Conservation (phyloP, 2,113 vertebrate genomes). For the Calonectris borealis region DNA sequence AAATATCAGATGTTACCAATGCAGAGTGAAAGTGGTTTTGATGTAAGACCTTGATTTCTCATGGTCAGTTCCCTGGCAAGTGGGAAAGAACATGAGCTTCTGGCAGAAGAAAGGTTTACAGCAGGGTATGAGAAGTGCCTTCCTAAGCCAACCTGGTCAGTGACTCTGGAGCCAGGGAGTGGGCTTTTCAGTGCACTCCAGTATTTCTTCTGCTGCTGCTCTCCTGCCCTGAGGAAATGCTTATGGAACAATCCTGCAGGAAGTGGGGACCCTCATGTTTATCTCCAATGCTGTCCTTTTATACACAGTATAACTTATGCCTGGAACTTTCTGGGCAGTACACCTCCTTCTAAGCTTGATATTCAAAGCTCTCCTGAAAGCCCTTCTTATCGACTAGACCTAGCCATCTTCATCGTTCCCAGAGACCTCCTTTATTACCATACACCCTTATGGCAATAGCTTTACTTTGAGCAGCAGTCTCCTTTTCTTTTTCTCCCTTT, state of each 20-base stretch:
- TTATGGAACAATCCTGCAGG: background rate
- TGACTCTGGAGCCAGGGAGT: background rate
- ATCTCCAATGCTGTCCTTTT: background rate
- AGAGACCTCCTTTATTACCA: background rate
- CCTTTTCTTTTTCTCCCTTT: background rate
- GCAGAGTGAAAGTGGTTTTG: background rate
- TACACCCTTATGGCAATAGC: background rate
- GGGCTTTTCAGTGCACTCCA: background rate
- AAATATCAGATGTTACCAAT: background rate
- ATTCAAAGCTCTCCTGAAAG: background rate
- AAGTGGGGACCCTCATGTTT: background rate
- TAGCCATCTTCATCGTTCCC: background rate
- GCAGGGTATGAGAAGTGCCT: background rate
- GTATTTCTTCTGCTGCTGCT: background rate
- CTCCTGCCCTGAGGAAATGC: background rate
- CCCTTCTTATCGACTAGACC: background rate
- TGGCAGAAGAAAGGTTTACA: too few relatives aligned
- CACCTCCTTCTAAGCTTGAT: background rate
- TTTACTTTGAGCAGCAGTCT: background rate
- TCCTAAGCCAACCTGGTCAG: background rate
- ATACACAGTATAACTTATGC: background rate
- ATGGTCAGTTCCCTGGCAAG: background rate
- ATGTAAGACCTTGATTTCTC: background rate
- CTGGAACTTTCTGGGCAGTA: background rate
- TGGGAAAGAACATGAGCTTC: background rate